phyloP scores from a whole-genome alignment of 2,888 invertebrate species.

The Andrena chrysosceles region DNA sequence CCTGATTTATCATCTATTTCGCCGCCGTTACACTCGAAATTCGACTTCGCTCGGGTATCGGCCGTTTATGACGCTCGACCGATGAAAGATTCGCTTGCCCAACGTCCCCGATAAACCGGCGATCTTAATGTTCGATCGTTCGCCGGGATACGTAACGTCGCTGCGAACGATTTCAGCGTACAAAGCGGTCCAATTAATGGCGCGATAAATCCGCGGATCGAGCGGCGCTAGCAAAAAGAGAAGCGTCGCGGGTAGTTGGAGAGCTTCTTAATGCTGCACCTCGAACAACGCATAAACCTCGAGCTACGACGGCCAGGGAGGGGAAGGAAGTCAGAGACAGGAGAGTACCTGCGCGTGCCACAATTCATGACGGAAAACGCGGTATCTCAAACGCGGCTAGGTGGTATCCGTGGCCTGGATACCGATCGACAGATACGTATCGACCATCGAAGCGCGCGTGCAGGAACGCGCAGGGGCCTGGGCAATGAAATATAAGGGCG shows the following conservation, averaged over 20 bases:
- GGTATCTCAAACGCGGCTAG: slow-evolving; percentile 30
- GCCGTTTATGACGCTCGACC: slow-evolving; percentile 5
- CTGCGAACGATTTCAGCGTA: slow-evolving; percentile 11
- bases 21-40: not conserved
- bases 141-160: slow-evolving; percentile 10
- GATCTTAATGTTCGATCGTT: slow-evolving; percentile 47
- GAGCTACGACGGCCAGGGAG: not conserved
- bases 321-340: slow-evolving; percentile 8
- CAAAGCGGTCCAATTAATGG: slow-evolving; percentile 43
- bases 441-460: slow-evolving; percentile 22
- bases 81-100: slow-evolving; percentile 31
- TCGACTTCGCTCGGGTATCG: not conserved
- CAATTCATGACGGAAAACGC: slow-evolving; percentile 41
- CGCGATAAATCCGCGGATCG: slow-evolving; percentile 35
- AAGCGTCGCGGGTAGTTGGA: slow-evolving; percentile 15
- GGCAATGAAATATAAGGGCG: slow-evolving; percentile 80
- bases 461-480: slow-evolving; percentile 25
- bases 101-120: slow-evolving; percentile 23
- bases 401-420: slow-evolving; percentile 51
- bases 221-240: slow-evolving; percentile 1
- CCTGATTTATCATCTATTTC: slow-evolving; percentile 59
- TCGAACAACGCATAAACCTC: slow-evolving; percentile 14
- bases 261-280: slow-evolving; percentile 12
- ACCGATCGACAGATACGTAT: slow-evolving; percentile 45
- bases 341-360: slow-evolving; percentile 44